These are phyloP conservation scores for Cichladusa arquata DNA, from an alignment of 2,113 vertebrate genomes.

Conservation along the genomic window DNA sequence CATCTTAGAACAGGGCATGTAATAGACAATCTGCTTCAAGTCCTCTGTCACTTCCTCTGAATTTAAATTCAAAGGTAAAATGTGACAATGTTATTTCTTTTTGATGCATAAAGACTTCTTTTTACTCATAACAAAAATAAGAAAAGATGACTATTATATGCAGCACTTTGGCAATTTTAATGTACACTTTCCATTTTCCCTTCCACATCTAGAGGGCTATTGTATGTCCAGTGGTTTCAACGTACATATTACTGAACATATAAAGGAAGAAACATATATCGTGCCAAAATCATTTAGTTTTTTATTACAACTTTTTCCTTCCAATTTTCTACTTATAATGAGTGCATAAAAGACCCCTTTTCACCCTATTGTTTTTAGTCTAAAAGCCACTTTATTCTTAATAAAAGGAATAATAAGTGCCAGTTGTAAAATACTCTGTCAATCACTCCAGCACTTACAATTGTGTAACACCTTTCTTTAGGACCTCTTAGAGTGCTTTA, in stretches of 20 bases:
- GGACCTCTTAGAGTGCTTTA: conserved; percentile 73
- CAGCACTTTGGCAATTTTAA: conserved; percentile 42
- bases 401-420: conserved; percentile 76
- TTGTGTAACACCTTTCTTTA: conserved; percentile 66
- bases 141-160: conserved; percentile 40
- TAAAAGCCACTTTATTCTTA: conserved; percentile 78
- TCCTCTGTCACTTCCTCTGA: neutral
- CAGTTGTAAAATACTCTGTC: conserved; percentile 79
- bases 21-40: conserved; percentile 6
- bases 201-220: conserved; percentile 17
- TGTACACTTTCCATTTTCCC: conserved; percentile 21
- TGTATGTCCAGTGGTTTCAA: conserved; percentile 45
- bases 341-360: conserved; percentile 73
- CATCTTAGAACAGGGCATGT: neutral
- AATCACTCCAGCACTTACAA: conserved; percentile 73
- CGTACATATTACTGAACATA: conserved; percentile 43
- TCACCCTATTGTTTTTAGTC: conserved; percentile 78
- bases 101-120: conserved; percentile 45
- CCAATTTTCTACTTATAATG: conserved; percentile 76
- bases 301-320: conserved; percentile 71
- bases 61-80: conserved; percentile 17
- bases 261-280: conserved; percentile 41
- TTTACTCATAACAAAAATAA: conserved; percentile 47
- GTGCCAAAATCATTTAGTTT: conserved; percentile 67
- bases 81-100: conserved; percentile 27